A percentile compares a stretch with the other conserved stretches of the same genome.
Conservation (phyloP, 1,140 invertebrate species). For the fruit fly (Drosophila melanogaster) region Release_6_plus_ISO1_MT NT_033777.3:8546001-8546500, state of each 20-base stretch:
- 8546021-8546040: slow-evolving; percentile 2
- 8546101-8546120: no score
- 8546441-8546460: slow-evolving; percentile 54
- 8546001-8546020: slow-evolving; percentile 17
- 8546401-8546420: slow-evolving; percentile 19
- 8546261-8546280: slow-evolving; percentile 16
- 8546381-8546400: slow-evolving; percentile 18
- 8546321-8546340: slow-evolving; percentile 22
- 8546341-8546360: slow-evolving; percentile 38
- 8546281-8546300: slow-evolving; percentile 58
- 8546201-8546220: slow-evolving; percentile 32
- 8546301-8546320: slow-evolving; percentile 20
- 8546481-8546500: slow-evolving; percentile 27
- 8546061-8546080: no score
- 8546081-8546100: no score
- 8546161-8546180: neutral
- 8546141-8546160: no score
- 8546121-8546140: no score
- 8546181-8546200: neutral
- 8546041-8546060: neutral
- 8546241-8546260: neutral
- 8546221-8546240: slow-evolving; percentile 53
- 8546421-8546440: slow-evolving; percentile 10
- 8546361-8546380: slow-evolving; percentile 66
- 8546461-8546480: slow-evolving; percentile 45